These are phyloP conservation scores for Jacana jacana DNA, from an alignment of 2,113 vertebrate species.

Conservation along the genomic window DNA sequence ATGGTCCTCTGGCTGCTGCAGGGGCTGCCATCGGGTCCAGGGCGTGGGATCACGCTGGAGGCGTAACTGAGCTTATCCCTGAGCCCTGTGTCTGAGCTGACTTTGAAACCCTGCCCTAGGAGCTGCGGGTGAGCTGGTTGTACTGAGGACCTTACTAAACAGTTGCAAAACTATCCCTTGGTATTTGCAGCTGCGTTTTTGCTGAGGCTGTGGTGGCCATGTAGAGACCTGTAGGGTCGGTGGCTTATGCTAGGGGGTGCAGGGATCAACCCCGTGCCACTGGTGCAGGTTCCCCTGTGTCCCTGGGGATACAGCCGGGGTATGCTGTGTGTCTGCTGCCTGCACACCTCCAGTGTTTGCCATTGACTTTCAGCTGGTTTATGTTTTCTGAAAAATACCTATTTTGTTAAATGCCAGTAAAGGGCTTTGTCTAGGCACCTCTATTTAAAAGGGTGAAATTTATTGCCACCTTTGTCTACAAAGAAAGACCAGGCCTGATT, in stretches of 20 bases:
- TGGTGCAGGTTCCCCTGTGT: not conserved
- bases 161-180: not conserved
- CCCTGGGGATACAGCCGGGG: not conserved
- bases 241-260: not conserved
- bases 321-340: not conserved
- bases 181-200: not conserved
- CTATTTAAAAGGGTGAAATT: slow-evolving; percentile 75
- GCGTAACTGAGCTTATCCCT: not conserved
- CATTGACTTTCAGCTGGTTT: slow-evolving; percentile 1
- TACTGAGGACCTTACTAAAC: not conserved
- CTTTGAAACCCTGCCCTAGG: not conserved
- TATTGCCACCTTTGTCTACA: slow-evolving; percentile 81
- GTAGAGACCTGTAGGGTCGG: fast-evolving
- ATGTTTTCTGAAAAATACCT: slow-evolving; percentile 59
- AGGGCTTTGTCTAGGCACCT: slow-evolving; percentile 75
- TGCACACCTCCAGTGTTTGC: not conserved
- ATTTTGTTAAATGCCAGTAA: slow-evolving; percentile 77
- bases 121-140: not conserved
- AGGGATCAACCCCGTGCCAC: not conserved
- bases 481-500: slow-evolving; percentile 74
- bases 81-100: fast-evolving
- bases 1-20: not conserved
- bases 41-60: not conserved
- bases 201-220: fast-evolving
- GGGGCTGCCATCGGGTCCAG: not conserved